These are phyloP conservation scores for Podarcis raffonei DNA, from an alignment of 2,113 vertebrate species.

Conservation along the genomic window DNA sequence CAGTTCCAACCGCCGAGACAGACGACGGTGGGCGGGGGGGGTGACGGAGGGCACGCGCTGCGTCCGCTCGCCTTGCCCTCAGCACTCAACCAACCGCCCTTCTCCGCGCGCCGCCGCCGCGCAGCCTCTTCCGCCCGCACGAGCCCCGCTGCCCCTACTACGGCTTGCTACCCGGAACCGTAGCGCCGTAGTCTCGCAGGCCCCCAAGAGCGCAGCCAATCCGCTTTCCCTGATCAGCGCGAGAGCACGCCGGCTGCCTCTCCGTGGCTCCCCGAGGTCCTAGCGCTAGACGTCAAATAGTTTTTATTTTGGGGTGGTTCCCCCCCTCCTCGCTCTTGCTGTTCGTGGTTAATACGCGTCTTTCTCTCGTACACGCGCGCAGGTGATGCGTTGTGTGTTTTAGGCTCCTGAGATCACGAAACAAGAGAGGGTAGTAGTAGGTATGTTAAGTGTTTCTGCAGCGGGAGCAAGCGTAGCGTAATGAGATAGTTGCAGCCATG, in stretches of 20 bases:
- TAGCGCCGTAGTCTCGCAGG: background rate
- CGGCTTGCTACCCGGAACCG: background rate
- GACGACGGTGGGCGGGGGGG: background rate
- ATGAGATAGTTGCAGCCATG: too few species aligned
- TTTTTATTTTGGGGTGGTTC: too few species aligned
- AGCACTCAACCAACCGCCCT: background rate
- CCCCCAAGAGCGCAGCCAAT: background rate
- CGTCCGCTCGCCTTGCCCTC: background rate
- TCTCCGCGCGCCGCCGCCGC: background rate
- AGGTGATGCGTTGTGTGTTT: too few species aligned
- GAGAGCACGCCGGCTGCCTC: background rate
- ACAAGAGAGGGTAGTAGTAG: too few species aligned
- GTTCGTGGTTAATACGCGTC: too few species aligned
- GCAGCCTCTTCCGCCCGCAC: background rate
- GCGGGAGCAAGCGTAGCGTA: too few species aligned
- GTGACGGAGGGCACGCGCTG: background rate
- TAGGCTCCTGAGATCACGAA: too few species aligned
- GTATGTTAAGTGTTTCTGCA: too few species aligned
- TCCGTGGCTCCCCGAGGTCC: background rate
- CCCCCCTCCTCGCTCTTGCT: background rate
- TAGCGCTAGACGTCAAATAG: background rate
- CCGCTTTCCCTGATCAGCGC: background rate
- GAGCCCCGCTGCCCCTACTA: too few species aligned
- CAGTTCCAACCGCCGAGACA: background rate
- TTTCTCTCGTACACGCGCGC: too few species aligned